Evolutionary conservation across 2,888 invertebrate species (phyloP), one percentile per base, ranked within the genome.

Genomic region (Cephalotes varians): DNA sequence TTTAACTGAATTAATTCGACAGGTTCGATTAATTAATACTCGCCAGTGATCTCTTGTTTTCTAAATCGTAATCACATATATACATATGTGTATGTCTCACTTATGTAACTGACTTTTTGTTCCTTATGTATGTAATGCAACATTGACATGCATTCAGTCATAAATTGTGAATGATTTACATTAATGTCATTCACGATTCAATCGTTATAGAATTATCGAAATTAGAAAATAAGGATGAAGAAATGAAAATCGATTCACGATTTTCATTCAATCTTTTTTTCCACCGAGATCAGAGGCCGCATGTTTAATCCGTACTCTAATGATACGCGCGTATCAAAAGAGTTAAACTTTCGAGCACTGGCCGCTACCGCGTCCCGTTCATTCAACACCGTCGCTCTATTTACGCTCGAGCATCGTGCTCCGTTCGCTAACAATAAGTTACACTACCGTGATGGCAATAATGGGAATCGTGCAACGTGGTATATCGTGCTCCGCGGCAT

Each of bases 371-470:
- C 40, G 83, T 82, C 86, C 71, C 87, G 85, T 86, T n/a, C 87
- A 87, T 89, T 89, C 86, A 88, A 77, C 80, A 62, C 54, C 83
- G 21, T 62, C 40, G 79, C 56, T 73, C 74, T 74, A 74, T 74
- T 60, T 73, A 73, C 25, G 76, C 51, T 74, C 51, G 40, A 76
- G 67, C 51, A 65, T 76, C 51, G 34, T 67, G 76, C 40, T 89
- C 87, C 74, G 86, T 83, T 82, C 31, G 65, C 54, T 51, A 51
- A 49, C 77, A 77, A 77, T 69, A 80, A 73, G 73, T 73, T 83
- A 83, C 72, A 76, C 71, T 44, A 49, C 51, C 62, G 83, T 85
- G 85, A 89, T 83, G 88, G 81, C 86, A 85, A 88, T 87, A 87
- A 89, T 60, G 88, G 83, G 83, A 85, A 83, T 82, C 81, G 86